These are phyloP conservation scores for Phalloptychus januarius DNA, from an alignment of 2,797 vertebrate species.

Conservation along the genomic window DNA sequence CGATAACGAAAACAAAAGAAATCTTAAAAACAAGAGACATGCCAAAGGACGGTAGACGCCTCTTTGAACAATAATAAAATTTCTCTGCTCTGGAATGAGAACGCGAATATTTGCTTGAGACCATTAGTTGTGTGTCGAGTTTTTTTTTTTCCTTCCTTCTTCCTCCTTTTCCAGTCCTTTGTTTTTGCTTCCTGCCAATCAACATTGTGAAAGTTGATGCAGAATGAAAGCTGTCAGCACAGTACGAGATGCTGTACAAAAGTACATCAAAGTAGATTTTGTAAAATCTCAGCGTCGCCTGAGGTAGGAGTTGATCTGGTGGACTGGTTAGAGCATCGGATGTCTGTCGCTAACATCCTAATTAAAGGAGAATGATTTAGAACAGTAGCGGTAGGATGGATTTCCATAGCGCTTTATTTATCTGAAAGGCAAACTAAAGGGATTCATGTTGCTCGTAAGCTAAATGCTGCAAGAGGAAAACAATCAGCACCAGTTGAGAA, in stretches of 20 bases:
- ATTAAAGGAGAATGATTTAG: neutral
- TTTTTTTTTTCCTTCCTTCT: neutral
- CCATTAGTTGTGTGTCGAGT: neutral
- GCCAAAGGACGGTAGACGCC: neutral
- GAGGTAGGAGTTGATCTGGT: neutral
- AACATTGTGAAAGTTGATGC: neutral
- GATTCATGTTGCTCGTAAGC: neutral
- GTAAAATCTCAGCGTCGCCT: neutral
- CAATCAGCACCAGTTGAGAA: neutral
- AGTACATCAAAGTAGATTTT: too few species aligned
- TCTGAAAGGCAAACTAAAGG: neutral
- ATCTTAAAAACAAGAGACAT: neutral
- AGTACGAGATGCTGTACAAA: too few species aligned
- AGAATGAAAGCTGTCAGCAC: neutral
- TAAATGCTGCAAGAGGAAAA: neutral
- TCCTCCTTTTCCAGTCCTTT: neutral
- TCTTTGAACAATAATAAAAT: neutral
- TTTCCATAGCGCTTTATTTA: neutral
- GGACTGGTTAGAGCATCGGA: neutral
- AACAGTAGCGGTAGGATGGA: neutral
- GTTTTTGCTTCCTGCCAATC: neutral
- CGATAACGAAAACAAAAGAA: neutral
- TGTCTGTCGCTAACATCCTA: neutral
- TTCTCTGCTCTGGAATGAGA: neutral
- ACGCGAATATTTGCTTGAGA: neutral